Evolutionary conservation across 2,113 vertebrate species (phyloP).

Genomic region (Colossoma macropomum): DNA sequence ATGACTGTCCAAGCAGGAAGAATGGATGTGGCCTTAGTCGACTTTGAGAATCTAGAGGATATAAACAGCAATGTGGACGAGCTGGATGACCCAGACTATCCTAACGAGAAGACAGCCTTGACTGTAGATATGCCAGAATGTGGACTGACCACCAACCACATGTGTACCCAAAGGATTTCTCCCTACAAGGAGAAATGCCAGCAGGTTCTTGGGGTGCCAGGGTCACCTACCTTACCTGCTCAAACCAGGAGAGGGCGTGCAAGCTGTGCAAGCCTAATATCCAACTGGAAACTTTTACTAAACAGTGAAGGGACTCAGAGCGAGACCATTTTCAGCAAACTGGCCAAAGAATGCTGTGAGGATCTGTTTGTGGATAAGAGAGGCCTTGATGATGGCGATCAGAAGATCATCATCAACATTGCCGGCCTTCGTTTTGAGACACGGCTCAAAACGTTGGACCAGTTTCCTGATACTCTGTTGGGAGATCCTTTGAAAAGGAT

Average conservation of each 20-base stretch:
- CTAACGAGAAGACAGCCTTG: constrained; percentile 74
- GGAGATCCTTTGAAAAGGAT: constrained; percentile 90
- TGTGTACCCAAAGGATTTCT: constrained; percentile 49
- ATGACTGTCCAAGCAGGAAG: constrained; percentile 72
- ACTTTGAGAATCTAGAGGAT: constrained; percentile 85
- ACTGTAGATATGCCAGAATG: constrained; percentile 65
- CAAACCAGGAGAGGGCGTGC: constrained; percentile 68
- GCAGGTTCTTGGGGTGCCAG: constrained; percentile 57
- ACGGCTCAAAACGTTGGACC: constrained; percentile 87
- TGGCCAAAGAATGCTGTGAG: constrained; percentile 82
- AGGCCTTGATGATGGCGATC: constrained; percentile 84
- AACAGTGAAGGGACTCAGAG: constrained; percentile 82
- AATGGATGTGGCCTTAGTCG: constrained; percentile 92
- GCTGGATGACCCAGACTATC: constrained; percentile 75
- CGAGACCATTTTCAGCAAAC: constrained; percentile 84
- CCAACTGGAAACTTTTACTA: constrained; percentile 84
- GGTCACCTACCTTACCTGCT: constrained; percentile 63
- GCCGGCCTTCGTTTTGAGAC: constrained; percentile 95
- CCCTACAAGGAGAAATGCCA: constrained; percentile 62
- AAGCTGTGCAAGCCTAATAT: constrained; percentile 83
- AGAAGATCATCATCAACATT: constrained; percentile 94
- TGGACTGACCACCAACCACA: constrained; percentile 53
- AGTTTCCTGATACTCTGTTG: constrained; percentile 92
- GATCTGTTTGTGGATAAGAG: constrained; percentile 81
- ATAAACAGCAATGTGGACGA: constrained; percentile 71